Base-by-base conservation (phyloP, 2,888 invertebrate species). In the Lucinisca nassula region DNA sequence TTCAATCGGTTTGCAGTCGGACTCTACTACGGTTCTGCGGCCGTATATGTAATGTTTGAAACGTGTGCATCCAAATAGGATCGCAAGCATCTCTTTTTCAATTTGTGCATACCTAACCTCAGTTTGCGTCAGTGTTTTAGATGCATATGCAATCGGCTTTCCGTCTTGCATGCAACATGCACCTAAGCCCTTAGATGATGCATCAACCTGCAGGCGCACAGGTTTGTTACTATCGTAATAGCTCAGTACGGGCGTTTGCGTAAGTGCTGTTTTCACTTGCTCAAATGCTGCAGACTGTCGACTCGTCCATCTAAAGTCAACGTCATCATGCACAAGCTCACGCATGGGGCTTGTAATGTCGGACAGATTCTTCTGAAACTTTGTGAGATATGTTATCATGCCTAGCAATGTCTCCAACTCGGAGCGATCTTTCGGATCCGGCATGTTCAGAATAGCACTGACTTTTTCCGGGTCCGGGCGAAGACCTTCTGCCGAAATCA, bases 51-150 rank as follows among this genome's bases (percentile, higher is more conserved):
- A 70, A 0, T 76, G 85, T 3, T 88, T 76, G 24, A 82, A 87
- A 1, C 82, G 55, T n/a, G 58, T 81, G 73, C 79, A 81, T 0
- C 75, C 81, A 76, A 81, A 79, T 38, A 84, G 27, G 12, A 87
- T 81, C 0, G 78, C 87, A 8, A 76, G 55, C 76, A 82, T 75
- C 78, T 87, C 82, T 49, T 87, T 87, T 45, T 87, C 89, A 37
- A 85, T 87, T 76, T 90, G 87, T 0, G 83, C 82, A 61, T 90
- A 90, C 21, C 79, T 61, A 21, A 80, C 49, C 49, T 88, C 85
- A 1, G 79, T 73, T 6, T 51, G 30, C 0, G 90, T 88, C 67
- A 88, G 37, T 0, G 84, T 70, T 73, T 90, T 90, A 21, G 84
- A 90, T 14, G 87, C 85, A 37, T 78, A 90, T 30, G 84, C 61